Conservation (phyloP, 2,888 invertebrate species). For the Heterodera filipjevi region DNA sequence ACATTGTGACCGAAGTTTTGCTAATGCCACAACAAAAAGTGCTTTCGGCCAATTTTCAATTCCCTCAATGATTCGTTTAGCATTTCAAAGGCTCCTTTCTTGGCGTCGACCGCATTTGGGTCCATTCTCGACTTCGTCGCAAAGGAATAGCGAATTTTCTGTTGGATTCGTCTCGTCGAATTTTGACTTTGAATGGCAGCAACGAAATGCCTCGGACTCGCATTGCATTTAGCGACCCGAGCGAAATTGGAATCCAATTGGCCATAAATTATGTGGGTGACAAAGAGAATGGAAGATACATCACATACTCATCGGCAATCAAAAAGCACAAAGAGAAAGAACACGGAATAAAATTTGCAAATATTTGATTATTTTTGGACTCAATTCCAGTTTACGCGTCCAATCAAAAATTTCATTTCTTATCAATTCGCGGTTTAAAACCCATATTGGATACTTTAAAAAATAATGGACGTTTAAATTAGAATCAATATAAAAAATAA, state of each 20-base stretch:
- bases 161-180: constrained; percentile 37
- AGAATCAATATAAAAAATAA: too few species aligned
- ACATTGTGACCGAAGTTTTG: constrained; percentile 30
- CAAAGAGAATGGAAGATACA: constrained; percentile 35
- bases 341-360: neutral
- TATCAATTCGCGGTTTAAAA: too few species aligned
- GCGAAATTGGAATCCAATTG: constrained; percentile 29
- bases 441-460: too few species aligned
- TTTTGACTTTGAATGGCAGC: constrained; percentile 9
- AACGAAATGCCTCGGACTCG: constrained; percentile 28
- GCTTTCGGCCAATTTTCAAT: too few species aligned
- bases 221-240: constrained; percentile 42
- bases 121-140: constrained; percentile 40
- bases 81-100: constrained; percentile 41
- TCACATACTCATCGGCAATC: constrained; percentile 24
- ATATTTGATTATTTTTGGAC: neutral
- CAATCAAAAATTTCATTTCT: too few species aligned
- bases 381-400: neutral
- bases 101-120: constrained; percentile 46
- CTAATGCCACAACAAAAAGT: constrained; percentile 42
- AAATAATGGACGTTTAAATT: too few species aligned
- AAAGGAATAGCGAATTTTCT: constrained; percentile 39
- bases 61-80: constrained; percentile 20
- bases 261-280: constrained; percentile 37
- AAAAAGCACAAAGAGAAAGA: neutral